Evolutionary conservation across 2,797 vertebrate genomes (phyloP), one percentile per base, ranked within the genome.

Genomic region (Nannoperca australis): DNA sequence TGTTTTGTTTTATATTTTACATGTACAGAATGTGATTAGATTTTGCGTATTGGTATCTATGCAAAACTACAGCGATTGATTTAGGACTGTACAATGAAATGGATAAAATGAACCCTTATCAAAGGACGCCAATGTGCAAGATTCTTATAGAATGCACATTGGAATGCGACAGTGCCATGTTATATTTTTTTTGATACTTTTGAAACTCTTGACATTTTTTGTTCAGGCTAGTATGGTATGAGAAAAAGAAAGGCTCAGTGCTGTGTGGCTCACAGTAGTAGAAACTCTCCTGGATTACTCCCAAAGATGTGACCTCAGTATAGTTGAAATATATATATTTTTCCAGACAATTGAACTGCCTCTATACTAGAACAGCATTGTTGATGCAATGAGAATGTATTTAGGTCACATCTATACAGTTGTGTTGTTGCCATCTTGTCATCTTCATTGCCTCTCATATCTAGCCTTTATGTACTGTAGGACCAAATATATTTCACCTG

Each of bases 331-430:
- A 83, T 83, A 83, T 82, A 72, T 85, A 78, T 90, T 87, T 90
- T 88, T 89, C 85, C 81, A 88, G 79, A 87, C 71, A 77, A 75
- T 85, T 89, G 77, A 92, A 86, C 89, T 92, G 89, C 86, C 84
- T 92, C 84, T 86, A 56, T 80, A 76, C 78, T 84, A 89, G 80
- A 91, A 86, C 79, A 86, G 88, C 86, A 85, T 91, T 89, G 81
- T 88, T 82, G 79, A 91, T 93, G 84, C 91, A 91, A 89, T 78
- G 88, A 92, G 93, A 95, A 95, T 95, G 94, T 94, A 94, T 92
- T 92, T 89, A 68, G 73, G 87, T 91, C 87, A 90, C 83, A 85
- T 89, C 81, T 84, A 67, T 90, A 86, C 70, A 78, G 73, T 73
- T 73, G 58, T 78, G 60, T 76, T 70, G 70, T 85, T 82, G 61